These are phyloP conservation scores for Pegea sp. DNA, from an alignment of 23 tunicate genomes.

Conservation along the genomic window DNA sequence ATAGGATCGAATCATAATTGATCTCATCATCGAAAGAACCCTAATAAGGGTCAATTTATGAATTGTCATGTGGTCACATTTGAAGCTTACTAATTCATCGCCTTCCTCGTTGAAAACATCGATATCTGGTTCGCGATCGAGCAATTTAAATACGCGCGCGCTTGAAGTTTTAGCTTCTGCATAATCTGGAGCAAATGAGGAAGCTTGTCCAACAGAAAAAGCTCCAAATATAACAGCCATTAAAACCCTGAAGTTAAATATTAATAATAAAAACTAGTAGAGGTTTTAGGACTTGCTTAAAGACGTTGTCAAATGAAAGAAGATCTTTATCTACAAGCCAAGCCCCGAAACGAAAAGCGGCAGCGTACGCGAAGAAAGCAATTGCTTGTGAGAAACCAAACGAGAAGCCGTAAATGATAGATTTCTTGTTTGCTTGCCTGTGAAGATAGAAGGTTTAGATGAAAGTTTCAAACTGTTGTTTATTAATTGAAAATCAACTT, in stretches of 20 bases:
- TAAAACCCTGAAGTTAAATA: slow-evolving; percentile 12
- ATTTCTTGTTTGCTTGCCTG: slow-evolving; percentile 62
- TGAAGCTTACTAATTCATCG: slow-evolving; percentile 31
- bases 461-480: background rate
- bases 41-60: no score
- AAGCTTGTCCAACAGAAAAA: slow-evolving; percentile 83
- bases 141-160: slow-evolving; percentile 52
- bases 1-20: no score
- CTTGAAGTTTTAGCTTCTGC: slow-evolving; percentile 75
- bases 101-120: slow-evolving; percentile 43
- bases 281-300: slow-evolving; percentile 33
- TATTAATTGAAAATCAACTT: background rate
- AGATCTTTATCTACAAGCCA: slow-evolving; percentile 48
- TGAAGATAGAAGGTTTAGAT: background rate
- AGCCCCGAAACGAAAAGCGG: slow-evolving; percentile 84
- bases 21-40: no score
- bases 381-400: slow-evolving; percentile 89
- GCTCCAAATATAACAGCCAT: slow-evolving; percentile 97
- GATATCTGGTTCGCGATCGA: slow-evolving; percentile 48
- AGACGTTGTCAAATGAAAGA: slow-evolving; percentile 60
- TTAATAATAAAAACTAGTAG: background rate
- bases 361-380: slow-evolving; percentile 97
- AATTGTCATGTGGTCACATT: no score
- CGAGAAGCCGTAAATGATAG: slow-evolving; percentile 53
- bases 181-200: slow-evolving; percentile 80